phyloP scores from a whole-genome alignment of 2,797 vertebrate genomes.

The Adelosebastes latens region DNA sequence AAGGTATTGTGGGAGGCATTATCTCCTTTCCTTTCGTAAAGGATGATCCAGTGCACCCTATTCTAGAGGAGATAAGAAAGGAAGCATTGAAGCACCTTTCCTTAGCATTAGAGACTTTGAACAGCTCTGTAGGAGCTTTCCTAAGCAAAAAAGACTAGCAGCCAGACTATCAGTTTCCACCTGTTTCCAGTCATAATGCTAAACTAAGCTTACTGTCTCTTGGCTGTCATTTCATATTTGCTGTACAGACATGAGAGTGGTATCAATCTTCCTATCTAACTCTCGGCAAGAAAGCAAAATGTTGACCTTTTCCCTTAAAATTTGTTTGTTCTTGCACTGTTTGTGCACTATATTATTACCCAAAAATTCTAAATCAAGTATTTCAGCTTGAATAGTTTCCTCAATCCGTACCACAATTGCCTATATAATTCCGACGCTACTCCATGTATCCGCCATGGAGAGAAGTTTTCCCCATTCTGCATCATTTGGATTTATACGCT shows the following conservation, averaged over 20 bases:
- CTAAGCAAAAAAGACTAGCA: too few relatives aligned
- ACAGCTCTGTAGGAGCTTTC: too few relatives aligned
- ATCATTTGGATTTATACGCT: background rate
- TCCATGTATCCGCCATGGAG: background rate
- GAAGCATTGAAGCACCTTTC: background rate
- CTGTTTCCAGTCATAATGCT: too few relatives aligned
- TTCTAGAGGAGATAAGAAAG: background rate
- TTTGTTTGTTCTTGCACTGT: background rate
- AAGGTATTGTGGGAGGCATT: too few relatives aligned
- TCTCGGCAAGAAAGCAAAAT: too few relatives aligned
- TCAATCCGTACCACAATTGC: background rate
- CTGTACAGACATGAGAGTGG: too few relatives aligned
- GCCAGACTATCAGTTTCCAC: too few relatives aligned
- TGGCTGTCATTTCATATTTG: too few relatives aligned
- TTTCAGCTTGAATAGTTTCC: background rate
- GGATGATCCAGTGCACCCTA: background rate
- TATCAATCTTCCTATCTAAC: too few relatives aligned
- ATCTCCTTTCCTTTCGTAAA: background rate
- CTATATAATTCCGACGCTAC: background rate
- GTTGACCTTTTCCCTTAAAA: background rate
- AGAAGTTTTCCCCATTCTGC: background rate
- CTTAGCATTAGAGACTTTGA: too few relatives aligned
- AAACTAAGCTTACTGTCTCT: too few relatives aligned
- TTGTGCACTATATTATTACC: too few relatives aligned
- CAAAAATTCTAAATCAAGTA: background rate